Base-by-base conservation (phyloP, 2,113 vertebrate species). In the Phainopepla nitens region DNA sequence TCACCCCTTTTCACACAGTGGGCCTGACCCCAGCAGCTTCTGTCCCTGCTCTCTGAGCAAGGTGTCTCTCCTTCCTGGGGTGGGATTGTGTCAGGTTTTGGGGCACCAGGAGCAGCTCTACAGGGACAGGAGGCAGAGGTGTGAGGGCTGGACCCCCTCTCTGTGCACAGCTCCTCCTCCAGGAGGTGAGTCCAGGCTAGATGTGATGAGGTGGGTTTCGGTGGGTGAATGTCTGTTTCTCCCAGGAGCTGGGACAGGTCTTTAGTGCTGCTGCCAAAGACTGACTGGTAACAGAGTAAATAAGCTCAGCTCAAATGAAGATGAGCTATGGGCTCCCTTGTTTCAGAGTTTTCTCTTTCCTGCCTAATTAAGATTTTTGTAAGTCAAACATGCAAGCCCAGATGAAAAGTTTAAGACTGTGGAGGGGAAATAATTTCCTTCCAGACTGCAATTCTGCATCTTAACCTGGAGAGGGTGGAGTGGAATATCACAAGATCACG, bases 381-480 rank as follows among this genome's bases (percentile, higher is more conserved):
- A 77, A 91, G 42, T 41, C 35, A 75, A 78, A 89, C 28, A 19
- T 20, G 35, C 35, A 80, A 86, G 35, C 39, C 22, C 35, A 44
- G 56, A 60, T 79, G 29, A 90, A 66, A 87, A 79, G 47, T 50
- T 62, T 69, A 69, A 61, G 50, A 41, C n/a, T 41, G 49, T 25
- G 44, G 27, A 78, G 9, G 50, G 23, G 42, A 85, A 96, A 58
- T 56, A 31, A 24, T 23, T 91, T 97, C 61, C 83, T 96, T 76
- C 20, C 79, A 82, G 87, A 65, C 93, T 97, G 94, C 90, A 92
- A 39, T 94, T 71, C 92, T 93, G 65, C 90, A 68, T 89, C 94
- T 96, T 95, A 97, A 65, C 97, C 98, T 97, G 96, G 96, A 98
- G 97, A 97, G 98, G 97, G 96, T 92, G 94, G 96, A 95, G 93